Percentiles rank a stretch among this genome's conserved stretches.
phyloP scores from a whole-genome alignment of 92 coral and sea anemone genomes.

The Epizoanthus ramosus region DNA sequence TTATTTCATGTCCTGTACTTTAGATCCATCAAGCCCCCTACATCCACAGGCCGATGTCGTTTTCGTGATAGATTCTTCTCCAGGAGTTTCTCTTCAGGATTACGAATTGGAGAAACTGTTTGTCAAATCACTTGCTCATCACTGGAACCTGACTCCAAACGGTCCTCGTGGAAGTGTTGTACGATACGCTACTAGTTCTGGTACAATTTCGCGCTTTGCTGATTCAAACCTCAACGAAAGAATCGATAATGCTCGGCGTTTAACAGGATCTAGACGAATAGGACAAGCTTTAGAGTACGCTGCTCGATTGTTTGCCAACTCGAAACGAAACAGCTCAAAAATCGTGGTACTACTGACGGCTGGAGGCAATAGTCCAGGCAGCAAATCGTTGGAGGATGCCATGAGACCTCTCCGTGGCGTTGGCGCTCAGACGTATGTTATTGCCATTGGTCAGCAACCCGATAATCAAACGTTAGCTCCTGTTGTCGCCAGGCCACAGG shows the following conservation, averaged over 20 bases:
- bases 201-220: slow-evolving; percentile 15
- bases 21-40: slow-evolving; percentile 21
- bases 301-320: slow-evolving; percentile 21
- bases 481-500: background rate
- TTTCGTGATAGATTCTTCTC: slow-evolving; percentile 53
- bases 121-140: slow-evolving; percentile 47
- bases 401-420: slow-evolving; percentile 45
- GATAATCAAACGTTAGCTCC: slow-evolving; percentile 21
- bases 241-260: background rate
- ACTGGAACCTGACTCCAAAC: slow-evolving; percentile 41
- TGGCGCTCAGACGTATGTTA: slow-evolving; percentile 45
- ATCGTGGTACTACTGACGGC: slow-evolving; percentile 44
- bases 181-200: slow-evolving; percentile 39
- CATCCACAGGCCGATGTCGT: slow-evolving; percentile 37
- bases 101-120: slow-evolving; percentile 50
- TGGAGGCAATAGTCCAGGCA: slow-evolving; percentile 43
- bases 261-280: slow-evolving; percentile 18
- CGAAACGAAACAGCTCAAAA: slow-evolving; percentile 26
- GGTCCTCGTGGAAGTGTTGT: slow-evolving; percentile 52
- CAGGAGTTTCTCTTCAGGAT: slow-evolving; percentile 33
- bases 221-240: slow-evolving; percentile 5
- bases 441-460: slow-evolving; percentile 45
- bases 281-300: slow-evolving; percentile 46
- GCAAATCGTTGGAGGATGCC: slow-evolving; percentile 51
- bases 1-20: background rate